Evolutionary conservation across 2,888 invertebrate species (phyloP).

Genomic region (Malthinus flaveolus): DNA sequence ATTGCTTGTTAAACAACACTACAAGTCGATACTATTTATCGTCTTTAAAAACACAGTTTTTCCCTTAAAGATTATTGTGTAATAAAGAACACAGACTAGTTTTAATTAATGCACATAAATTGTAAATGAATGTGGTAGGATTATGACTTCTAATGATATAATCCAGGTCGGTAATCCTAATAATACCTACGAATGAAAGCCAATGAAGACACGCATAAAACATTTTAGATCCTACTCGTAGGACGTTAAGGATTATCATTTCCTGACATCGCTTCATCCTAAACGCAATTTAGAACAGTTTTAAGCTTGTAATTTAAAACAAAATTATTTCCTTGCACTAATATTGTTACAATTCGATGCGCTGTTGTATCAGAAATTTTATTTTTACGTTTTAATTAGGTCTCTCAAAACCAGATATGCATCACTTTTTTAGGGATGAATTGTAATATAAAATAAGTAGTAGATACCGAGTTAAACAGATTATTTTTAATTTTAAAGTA

Average conservation of each 20-base stretch:
- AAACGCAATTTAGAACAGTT: slow-evolving; percentile 22
- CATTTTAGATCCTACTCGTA: slow-evolving; percentile 41
- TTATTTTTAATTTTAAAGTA: too few relatives aligned
- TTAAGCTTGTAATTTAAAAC: slow-evolving; percentile 24
- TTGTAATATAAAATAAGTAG: too few relatives aligned
- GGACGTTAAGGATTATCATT: slow-evolving; percentile 43
- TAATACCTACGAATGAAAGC: slow-evolving; percentile 50
- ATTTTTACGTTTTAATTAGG: too few relatives aligned
- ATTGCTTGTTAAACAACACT: too few relatives aligned
- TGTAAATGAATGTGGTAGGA: slow-evolving; percentile 48
- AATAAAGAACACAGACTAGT: slow-evolving; percentile 8
- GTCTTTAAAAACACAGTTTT: too few relatives aligned
- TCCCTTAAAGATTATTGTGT: background rate
- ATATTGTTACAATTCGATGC: too few relatives aligned
- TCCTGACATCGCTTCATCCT: slow-evolving; percentile 27
- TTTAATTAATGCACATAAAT: slow-evolving; percentile 39
- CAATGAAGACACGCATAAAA: slow-evolving; percentile 49
- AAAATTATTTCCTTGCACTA: background rate
- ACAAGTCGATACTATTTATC: background rate
- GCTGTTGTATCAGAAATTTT: too few relatives aligned
- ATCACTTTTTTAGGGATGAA: too few relatives aligned
- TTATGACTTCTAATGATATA: slow-evolving; percentile 48
- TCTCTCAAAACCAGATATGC: too few relatives aligned
- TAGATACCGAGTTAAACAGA: too few relatives aligned
- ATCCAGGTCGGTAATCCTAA: slow-evolving; percentile 48